These are phyloP conservation scores for Chaenodraco wilsoni DNA, from an alignment of 2,797 vertebrate genomes.

Conservation along the genomic window DNA sequence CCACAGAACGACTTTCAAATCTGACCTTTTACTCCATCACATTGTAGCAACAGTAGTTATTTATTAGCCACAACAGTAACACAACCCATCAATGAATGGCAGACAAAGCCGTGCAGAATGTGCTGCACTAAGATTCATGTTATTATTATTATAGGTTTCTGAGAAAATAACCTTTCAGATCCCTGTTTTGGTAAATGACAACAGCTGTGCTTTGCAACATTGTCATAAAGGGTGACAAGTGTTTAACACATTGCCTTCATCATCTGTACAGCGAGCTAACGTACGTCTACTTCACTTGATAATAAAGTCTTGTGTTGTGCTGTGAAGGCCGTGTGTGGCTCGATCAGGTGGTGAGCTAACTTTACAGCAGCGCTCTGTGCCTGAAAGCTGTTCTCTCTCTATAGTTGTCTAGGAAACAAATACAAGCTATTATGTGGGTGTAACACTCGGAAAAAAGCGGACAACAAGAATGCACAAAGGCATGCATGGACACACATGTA, in stretches of 20 bases:
- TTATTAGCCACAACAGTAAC: constrained; percentile 10
- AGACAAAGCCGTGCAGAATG: not conserved
- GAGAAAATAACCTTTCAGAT: too few relatives aligned
- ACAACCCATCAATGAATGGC: not conserved
- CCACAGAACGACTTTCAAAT: not conserved
- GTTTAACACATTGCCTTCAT: not conserved
- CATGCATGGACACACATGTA: constrained; percentile 14
- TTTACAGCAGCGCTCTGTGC: constrained; percentile 49
- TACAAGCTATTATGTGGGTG: constrained; percentile 55
- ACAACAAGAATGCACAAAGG: constrained; percentile 12
- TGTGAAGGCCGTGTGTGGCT: constrained; percentile 15
- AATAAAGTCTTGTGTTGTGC: constrained; percentile 8
- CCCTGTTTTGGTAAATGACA: too few relatives aligned
- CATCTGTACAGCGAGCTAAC: not conserved
- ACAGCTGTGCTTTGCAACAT: not conserved
- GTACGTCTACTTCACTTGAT: not conserved
- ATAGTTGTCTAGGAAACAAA: constrained; percentile 70
- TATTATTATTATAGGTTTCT: not conserved
- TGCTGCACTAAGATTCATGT: not conserved
- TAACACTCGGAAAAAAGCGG: constrained; percentile 24
- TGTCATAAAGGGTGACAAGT: not conserved
- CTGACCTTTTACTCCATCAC: constrained; percentile 11
- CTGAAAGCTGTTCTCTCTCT: constrained; percentile 49
- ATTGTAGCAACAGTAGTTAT: constrained; percentile 13
- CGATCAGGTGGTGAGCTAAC: constrained; percentile 40